These are phyloP conservation scores for Spondyliosoma cantharus DNA, from an alignment of 2,797 vertebrate species.

Conservation along the genomic window DNA sequence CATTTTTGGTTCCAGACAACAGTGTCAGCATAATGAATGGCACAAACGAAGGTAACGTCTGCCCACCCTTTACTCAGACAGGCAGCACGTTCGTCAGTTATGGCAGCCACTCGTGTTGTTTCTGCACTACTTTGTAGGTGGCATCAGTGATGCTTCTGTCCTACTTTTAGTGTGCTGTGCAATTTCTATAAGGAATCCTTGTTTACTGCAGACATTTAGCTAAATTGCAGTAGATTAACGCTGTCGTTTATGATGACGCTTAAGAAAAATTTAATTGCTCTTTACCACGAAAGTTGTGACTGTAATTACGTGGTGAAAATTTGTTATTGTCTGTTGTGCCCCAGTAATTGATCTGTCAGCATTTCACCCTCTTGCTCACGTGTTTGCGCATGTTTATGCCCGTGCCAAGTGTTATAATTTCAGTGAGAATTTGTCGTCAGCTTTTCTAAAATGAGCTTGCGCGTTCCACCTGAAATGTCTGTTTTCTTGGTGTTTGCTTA, in stretches of 20 bases:
- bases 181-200: constrained; percentile 31
- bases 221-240: constrained; percentile 66
- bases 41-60: constrained; percentile 90
- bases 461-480: constrained; percentile 38
- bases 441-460: constrained; percentile 38
- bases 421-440: constrained; percentile 37
- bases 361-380: constrained; percentile 32
- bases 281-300: constrained; percentile 56
- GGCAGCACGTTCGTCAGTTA: constrained; percentile 35
- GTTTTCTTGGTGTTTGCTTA: constrained; percentile 33
- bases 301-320: constrained; percentile 67
- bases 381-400: constrained; percentile 19
- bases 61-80: constrained; percentile 27
- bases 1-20: constrained; percentile 91
- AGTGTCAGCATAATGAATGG: constrained; percentile 95
- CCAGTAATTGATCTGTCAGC: constrained; percentile 72
- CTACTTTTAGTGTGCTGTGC: constrained; percentile 28
- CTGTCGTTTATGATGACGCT: constrained; percentile 68
- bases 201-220: constrained; percentile 60
- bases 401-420: constrained; percentile 10
- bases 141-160: constrained; percentile 31
- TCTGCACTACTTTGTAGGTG: constrained; percentile 38
- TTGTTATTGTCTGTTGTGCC: constrained; percentile 44
- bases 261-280: constrained; percentile 54
- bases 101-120: constrained; percentile 34